Percentiles rank a stretch among this genome's conserved stretches.
Evolutionary conservation across 92 coral and sea anemone genomes (phyloP).

Genomic region (Actinernus sp.): DNA sequence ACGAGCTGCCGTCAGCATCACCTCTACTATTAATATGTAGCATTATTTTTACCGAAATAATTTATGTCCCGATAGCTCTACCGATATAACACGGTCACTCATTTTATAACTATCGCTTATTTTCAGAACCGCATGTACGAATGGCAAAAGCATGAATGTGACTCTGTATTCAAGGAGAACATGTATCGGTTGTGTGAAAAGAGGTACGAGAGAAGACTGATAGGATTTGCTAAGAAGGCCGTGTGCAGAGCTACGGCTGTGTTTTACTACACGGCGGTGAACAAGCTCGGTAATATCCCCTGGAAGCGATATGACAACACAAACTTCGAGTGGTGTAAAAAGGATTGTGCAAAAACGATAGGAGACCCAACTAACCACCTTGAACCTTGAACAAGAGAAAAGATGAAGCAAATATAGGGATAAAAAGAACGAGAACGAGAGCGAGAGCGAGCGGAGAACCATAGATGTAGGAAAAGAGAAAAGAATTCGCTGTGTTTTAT

Average conservation of each 20-base stretch:
- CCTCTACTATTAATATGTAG: no score
- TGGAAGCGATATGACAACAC: slow-evolving; percentile 8
- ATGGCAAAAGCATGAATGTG: not conserved
- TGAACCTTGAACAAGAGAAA: not conserved
- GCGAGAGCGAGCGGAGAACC: no score
- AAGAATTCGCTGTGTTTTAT: no score
- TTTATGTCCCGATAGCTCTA: no score
- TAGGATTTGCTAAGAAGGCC: slow-evolving; percentile 2
- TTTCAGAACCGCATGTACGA: not conserved
- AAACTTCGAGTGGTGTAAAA: slow-evolving; percentile 50
- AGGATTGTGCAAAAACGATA: slow-evolving; percentile 31
- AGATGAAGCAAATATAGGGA: no score
- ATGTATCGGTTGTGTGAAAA: slow-evolving; percentile 1
- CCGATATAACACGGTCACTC: no score
- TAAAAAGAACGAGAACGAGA: no score
- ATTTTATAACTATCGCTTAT: no score
- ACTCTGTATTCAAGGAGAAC: not conserved
- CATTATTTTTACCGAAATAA: no score
- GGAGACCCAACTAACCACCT: slow-evolving; percentile 32
- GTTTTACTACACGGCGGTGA: slow-evolving; percentile 53
- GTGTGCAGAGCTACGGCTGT: slow-evolving; percentile 49
- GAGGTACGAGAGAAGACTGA: slow-evolving; percentile 14
- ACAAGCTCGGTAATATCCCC: slow-evolving; percentile 39
- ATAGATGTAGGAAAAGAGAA: no score
- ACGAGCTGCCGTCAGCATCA: no score